Percentiles rank a stretch among this genome's conserved stretches.
phyloP scores from a whole-genome alignment of 2,888 invertebrate species.

The Nomada flava region DNA sequence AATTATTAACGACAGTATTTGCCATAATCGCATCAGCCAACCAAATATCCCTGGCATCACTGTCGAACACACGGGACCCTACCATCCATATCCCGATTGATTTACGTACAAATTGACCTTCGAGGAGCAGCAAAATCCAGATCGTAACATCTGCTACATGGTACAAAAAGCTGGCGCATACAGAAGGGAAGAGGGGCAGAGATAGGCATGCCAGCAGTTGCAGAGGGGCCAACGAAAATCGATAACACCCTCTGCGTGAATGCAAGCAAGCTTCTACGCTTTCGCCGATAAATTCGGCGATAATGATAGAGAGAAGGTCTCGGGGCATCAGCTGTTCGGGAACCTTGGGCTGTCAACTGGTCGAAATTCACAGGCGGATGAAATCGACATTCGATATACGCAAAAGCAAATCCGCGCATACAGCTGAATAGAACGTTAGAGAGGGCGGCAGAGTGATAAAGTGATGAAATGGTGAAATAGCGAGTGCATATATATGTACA shows the following conservation, averaged over 20 bases:
- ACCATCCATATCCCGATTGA: conserved; percentile 34
- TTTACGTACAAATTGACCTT: conserved; percentile 47
- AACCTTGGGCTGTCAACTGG: conserved; percentile 50
- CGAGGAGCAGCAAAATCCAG: background rate
- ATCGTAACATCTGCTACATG: conserved; percentile 22
- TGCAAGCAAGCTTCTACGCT: conserved; percentile 44
- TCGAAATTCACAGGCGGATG: conserved; percentile 51
- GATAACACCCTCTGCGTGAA: conserved; percentile 54
- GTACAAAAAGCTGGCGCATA: conserved; percentile 19
- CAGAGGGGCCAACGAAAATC: conserved; percentile 50
- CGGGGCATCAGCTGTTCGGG: conserved; percentile 42
- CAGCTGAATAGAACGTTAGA: conserved; percentile 4
- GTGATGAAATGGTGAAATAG: background rate
- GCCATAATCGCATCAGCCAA: too few species aligned
- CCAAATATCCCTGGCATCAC: background rate
- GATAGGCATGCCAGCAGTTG: background rate
- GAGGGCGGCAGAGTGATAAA: background rate
- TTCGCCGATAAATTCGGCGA: conserved; percentile 44
- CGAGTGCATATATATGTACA: too few species aligned
- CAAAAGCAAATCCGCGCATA: conserved; percentile 27
- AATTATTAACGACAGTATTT: too few species aligned
- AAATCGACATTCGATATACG: conserved; percentile 60
- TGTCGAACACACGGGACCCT: background rate
- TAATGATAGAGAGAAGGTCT: conserved; percentile 47
- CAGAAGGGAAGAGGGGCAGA: background rate